Evolutionary conservation across 2,888 invertebrate species (phyloP).

Genomic region (Cynaeus angustus): DNA sequence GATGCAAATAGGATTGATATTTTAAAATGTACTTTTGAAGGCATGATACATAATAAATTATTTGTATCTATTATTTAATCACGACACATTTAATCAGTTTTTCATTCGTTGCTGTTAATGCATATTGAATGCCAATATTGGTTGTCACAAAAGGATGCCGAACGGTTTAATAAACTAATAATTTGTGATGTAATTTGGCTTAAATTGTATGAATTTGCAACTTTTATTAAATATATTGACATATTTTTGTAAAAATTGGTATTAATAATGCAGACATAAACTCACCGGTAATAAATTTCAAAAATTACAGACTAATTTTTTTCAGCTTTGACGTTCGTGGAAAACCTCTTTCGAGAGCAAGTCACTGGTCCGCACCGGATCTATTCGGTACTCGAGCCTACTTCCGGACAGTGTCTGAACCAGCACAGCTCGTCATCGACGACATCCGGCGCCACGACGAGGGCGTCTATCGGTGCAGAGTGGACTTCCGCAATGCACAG

Average conservation of each 20-base stretch:
- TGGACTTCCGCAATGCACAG: conserved; percentile 92
- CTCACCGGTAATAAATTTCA: no score
- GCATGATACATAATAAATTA: no score
- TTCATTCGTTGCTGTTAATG: no score
- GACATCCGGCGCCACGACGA: conserved; percentile 92
- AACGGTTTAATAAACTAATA: neutral
- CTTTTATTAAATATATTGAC: no score
- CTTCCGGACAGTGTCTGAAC: conserved; percentile 85
- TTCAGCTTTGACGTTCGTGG: conserved; percentile 91
- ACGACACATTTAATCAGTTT: no score
- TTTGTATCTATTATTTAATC: no score
- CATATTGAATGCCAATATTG: no score
- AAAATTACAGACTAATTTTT: conserved; percentile 9
- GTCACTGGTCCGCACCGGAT: conserved; percentile 89
- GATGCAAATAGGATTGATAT: no score
- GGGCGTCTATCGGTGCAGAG: conserved; percentile 91
- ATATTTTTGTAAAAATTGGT: no score
- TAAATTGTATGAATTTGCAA: neutral
- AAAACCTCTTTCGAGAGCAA: conserved; percentile 84
- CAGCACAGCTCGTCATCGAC: conserved; percentile 86
- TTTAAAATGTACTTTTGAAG: no score
- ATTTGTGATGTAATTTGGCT: neutral
- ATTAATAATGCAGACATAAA: no score
- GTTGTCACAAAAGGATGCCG: neutral
- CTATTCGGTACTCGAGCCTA: conserved; percentile 91